A percentile compares a stretch with the other conserved stretches of the same genome.
Evolutionary conservation across 2,888 invertebrate genomes (phyloP).

Genomic region (Frankliniella fusca): DNA sequence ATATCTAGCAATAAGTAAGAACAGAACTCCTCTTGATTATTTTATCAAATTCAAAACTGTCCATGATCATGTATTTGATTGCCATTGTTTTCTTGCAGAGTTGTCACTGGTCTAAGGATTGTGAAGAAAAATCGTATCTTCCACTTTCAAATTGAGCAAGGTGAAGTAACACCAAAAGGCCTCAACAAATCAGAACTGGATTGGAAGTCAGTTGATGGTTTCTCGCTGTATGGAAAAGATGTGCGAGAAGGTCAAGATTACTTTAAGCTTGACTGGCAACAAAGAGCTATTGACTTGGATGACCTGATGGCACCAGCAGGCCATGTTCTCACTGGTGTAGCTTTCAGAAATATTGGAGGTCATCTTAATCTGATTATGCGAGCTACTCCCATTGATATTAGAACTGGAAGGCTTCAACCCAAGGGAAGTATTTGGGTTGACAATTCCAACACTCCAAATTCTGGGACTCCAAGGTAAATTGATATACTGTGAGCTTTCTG

Average conservation of each 20-base stretch:
- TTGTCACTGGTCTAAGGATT: slow-evolving; percentile 74
- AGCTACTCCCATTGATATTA: slow-evolving; percentile 73
- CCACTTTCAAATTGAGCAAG: slow-evolving; percentile 77
- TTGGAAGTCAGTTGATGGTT: slow-evolving; percentile 68
- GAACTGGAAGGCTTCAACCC: slow-evolving; percentile 62
- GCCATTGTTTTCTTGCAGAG: slow-evolving; percentile 51
- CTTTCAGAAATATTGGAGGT: slow-evolving; percentile 71
- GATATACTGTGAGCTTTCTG: not conserved
- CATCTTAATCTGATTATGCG: slow-evolving; percentile 81
- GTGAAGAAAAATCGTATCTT: slow-evolving; percentile 70
- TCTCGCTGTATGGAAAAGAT: slow-evolving; percentile 41
- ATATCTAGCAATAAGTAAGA: slow-evolving; percentile 43
- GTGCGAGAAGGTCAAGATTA: not conserved
- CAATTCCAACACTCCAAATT: slow-evolving; percentile 66
- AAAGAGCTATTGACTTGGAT: slow-evolving; percentile 75
- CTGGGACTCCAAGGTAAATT: slow-evolving; percentile 54
- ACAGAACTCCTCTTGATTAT: not conserved
- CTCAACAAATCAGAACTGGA: slow-evolving; percentile 57
- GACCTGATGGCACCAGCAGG: slow-evolving; percentile 64
- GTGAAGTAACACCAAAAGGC: slow-evolving; percentile 63
- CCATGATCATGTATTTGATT: not conserved
- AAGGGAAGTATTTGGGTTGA: slow-evolving; percentile 72
- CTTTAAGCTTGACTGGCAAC: slow-evolving; percentile 70
- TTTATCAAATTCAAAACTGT: not conserved
- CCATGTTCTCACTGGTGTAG: slow-evolving; percentile 70